Percentiles rank a stretch among this genome's conserved stretches.
Conservation (phyloP, 1,140 invertebrate species). For the Caenorhabditis latens region DNA sequence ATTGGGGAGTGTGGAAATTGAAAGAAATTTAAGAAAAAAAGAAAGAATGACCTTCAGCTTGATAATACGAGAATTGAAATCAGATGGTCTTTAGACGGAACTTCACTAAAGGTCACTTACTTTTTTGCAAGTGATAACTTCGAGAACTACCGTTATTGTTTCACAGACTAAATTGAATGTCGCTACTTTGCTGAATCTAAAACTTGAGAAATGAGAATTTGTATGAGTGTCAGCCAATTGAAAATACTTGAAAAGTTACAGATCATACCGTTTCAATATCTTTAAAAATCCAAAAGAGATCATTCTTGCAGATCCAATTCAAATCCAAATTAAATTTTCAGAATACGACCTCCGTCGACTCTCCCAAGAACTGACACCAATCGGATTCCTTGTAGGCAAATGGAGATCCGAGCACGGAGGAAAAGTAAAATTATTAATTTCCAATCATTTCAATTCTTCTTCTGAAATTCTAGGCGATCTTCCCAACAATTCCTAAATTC, state of each 20-base stretch:
- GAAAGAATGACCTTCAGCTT: background rate
- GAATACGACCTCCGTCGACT: conserved; percentile 71
- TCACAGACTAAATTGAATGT: no score
- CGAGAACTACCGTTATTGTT: no score
- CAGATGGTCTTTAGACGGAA: no score
- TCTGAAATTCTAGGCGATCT: conserved; percentile 64
- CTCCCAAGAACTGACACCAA: conserved; percentile 69
- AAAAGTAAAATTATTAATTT: conserved; percentile 54
- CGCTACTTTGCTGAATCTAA: no score
- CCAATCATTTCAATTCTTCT: background rate
- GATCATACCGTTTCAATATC: no score
- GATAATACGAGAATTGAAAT: background rate
- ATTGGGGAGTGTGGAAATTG: conserved; percentile 3
- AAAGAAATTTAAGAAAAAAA: background rate
- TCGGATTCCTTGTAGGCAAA: conserved; percentile 73
- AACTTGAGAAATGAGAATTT: no score
- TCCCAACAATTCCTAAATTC: conserved; percentile 77
- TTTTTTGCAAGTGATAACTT: no score
- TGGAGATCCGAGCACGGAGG: conserved; percentile 77
- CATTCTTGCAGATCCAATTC: no score
- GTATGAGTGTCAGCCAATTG: no score
- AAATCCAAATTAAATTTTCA: conserved; percentile 59
- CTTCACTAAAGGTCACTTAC: no score
- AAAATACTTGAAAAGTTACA: no score
- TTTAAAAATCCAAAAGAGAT: no score